A percentile compares a stretch with the other conserved stretches of the same genome.
Evolutionary conservation across 2,888 invertebrate genomes (phyloP).

Genomic region (Falcaria lacertinaria): DNA sequence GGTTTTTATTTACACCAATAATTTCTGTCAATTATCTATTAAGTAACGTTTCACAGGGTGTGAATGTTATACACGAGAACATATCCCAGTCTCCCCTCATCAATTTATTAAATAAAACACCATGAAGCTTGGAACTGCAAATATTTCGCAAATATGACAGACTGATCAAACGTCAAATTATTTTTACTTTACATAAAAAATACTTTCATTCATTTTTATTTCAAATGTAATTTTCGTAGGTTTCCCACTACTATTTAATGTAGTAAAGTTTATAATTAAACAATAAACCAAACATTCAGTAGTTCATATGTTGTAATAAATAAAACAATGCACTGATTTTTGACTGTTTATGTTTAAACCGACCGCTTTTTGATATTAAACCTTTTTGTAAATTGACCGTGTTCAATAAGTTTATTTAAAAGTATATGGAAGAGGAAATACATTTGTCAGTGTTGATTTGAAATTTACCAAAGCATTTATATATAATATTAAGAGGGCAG

Average conservation of each 20-base stretch:
- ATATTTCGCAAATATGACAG: constrained; percentile 12
- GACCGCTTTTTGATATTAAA: background rate
- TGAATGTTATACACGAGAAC: constrained; percentile 54
- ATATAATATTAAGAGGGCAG: too few relatives aligned
- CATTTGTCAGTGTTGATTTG: background rate
- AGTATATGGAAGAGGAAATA: too few relatives aligned
- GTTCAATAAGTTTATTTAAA: too few relatives aligned
- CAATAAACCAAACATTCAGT: background rate
- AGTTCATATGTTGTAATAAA: background rate
- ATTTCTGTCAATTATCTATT: constrained; percentile 66
- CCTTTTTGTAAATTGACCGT: background rate
- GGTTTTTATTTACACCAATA: constrained; percentile 65
- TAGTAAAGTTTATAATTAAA: background rate
- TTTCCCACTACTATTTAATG: background rate
- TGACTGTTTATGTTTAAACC: background rate
- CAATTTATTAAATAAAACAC: constrained; percentile 10
- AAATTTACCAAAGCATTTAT: too few relatives aligned
- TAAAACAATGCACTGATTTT: background rate
- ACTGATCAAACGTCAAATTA: constrained; percentile 16
- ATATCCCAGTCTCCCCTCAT: constrained; percentile 41
- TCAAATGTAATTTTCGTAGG: background rate
- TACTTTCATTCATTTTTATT: background rate
- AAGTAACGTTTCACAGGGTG: constrained; percentile 66
- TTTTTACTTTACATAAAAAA: constrained; percentile 20
- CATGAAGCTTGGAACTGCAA: background rate